Conservation (phyloP, 2,113 vertebrate genomes). For the Ochotona princeps region DNA sequence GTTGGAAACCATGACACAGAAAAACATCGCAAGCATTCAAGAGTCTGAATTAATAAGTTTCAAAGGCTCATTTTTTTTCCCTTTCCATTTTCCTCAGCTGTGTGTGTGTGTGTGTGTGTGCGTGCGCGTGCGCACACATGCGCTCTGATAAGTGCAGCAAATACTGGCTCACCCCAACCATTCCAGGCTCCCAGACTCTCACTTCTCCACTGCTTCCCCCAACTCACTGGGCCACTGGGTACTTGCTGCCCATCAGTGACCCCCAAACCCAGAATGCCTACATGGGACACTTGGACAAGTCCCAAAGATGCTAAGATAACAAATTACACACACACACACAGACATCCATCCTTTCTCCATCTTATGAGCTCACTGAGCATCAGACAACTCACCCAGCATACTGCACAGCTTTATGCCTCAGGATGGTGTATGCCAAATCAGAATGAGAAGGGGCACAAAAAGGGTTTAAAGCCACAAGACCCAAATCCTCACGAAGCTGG, state of each 20-base stretch:
- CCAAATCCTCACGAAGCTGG: not conserved
- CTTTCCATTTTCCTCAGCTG: too few species aligned
- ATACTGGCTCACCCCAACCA: not conserved
- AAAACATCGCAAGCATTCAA: not conserved
- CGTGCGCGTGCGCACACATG: too few species aligned
- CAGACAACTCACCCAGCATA: not conserved
- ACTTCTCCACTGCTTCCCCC: not conserved
- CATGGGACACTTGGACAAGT: fast-evolving
- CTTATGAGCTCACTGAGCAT: not conserved
- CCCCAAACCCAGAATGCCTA: not conserved
- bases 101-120: too few species aligned
- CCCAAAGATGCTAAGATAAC: not conserved
- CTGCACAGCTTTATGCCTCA: not conserved
- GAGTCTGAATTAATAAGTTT: not conserved
- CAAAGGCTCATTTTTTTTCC: not conserved
- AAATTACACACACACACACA: too few species aligned
- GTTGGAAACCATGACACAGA: not conserved
- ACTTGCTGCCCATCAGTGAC: not conserved
- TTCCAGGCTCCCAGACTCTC: not conserved
- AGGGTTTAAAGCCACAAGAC: not conserved
- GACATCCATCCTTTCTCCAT: too few species aligned
- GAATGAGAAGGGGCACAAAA: not conserved
- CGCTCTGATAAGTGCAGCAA: not conserved
- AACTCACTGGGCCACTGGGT: fast-evolving
- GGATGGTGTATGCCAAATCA: not conserved